These are phyloP conservation scores for Luidia sarsii DNA, from an alignment of 53 echinoderm and acorn worm genomes.

Conservation along the genomic window DNA sequence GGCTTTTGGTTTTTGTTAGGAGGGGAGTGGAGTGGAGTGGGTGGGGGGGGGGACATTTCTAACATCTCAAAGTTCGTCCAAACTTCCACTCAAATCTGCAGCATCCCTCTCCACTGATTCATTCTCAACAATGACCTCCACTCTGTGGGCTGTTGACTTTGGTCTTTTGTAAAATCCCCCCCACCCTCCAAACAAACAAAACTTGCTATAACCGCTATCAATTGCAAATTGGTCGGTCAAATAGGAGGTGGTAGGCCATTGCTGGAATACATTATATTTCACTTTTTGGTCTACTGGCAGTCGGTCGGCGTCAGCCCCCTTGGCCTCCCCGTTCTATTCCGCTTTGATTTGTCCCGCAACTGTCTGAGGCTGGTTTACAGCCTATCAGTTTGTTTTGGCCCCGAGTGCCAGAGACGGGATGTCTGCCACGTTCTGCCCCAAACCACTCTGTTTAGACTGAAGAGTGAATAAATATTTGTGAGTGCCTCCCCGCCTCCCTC, in stretches of 20 bases:
- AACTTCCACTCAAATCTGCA: slow-evolving; percentile 34
- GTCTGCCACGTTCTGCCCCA: slow-evolving; percentile 48
- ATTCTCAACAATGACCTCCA: slow-evolving; percentile 14
- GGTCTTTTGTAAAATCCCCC: too few relatives aligned
- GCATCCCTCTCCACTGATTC: neutral
- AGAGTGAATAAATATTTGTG: slow-evolving; percentile 41
- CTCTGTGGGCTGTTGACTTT: slow-evolving; percentile 34
- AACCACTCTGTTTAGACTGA: slow-evolving; percentile 33
- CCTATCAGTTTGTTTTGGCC: slow-evolving; percentile 46
- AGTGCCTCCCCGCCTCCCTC: too few relatives aligned
- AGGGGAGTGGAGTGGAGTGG: too few relatives aligned
- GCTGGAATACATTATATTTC: slow-evolving; percentile 22
- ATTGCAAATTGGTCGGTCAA: slow-evolving; percentile 47
- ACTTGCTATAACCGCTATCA: slow-evolving; percentile 47
- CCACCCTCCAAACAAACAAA: too few relatives aligned
- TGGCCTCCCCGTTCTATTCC: too few relatives aligned
- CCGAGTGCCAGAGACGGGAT: slow-evolving; percentile 18
- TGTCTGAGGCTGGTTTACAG: too few relatives aligned
- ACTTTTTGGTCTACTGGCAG: neutral
- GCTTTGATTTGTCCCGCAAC: too few relatives aligned
- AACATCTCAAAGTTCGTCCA: slow-evolving; percentile 29
- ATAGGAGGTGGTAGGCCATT: slow-evolving; percentile 10
- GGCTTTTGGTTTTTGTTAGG: neutral
- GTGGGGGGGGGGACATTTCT: too few relatives aligned
- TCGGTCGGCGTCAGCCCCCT: neutral